Evolutionary conservation across 2,888 invertebrate species (phyloP), one percentile per base, ranked within the genome.

Genomic region (Drosophila mimica): DNA sequence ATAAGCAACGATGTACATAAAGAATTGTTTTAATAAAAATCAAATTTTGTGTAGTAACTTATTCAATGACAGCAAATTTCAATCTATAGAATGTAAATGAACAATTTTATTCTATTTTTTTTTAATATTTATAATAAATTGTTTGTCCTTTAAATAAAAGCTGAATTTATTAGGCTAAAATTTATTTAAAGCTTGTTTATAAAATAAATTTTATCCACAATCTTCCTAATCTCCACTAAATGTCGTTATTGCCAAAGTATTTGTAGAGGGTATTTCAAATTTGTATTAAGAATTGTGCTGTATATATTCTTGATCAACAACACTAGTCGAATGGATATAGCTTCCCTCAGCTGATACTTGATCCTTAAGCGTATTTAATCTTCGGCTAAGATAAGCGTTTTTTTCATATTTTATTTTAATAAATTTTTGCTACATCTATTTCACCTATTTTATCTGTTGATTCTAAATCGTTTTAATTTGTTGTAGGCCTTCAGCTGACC

Each of bases 11-110:
- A 11, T 36, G 15, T 7, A 20, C 40, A 11, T 11, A 20, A 43
- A 5, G 20, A 43, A 20, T 1, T 40, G 11, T 2, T 20, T 2
- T 20, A 43, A 43, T 11, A 2, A 40, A 5, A 40, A 20, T 40
- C 2, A 0, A 4, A n/a, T 0, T n/a, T n/a, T 40, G 2, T n/a
- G 0, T 4, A 0, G 2, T 40, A n/a, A n/a, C 9, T 40, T 2
- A 9, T 3, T n/a, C 2, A 0, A 20, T 2, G 11, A 5, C 11
- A 43, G 11, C 0, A 43, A 0, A 20, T 5, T 20, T 43, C 25
- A 4, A 43, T 43, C 5, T 11, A 9, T 40, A n/a, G 8, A n/a
- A 40, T 40, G 11, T 11, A 11, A 0, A 20, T 43, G 20, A 11
- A 2, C 4, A 5, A 40, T 43, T n/a, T 2, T 11, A 20, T 2